Conservation (phyloP, 1,140 invertebrate species). For the Oncopeltus fasciatus region DNA sequence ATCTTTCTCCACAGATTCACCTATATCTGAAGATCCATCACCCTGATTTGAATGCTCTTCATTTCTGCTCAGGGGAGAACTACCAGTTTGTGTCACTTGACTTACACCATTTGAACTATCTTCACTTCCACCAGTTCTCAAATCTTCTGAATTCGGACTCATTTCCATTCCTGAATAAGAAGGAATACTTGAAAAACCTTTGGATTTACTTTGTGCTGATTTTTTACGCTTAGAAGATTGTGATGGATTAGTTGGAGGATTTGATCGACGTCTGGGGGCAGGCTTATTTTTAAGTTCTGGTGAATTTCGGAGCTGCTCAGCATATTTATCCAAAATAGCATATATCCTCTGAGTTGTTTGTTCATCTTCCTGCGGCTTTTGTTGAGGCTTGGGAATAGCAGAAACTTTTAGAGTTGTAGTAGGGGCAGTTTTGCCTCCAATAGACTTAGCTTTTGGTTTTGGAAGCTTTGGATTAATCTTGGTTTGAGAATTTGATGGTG, state of each 20-base stretch:
- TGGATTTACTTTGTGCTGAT: constrained; percentile 41
- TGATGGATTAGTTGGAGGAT: constrained; percentile 54
- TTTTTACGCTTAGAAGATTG: constrained; percentile 58
- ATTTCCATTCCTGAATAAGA: constrained; percentile 27
- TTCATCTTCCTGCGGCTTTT: constrained; percentile 66
- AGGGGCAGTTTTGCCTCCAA: constrained; percentile 35
- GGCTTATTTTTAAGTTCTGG: constrained; percentile 68
- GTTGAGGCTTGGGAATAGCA: constrained; percentile 48
- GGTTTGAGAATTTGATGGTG: constrained; percentile 20
- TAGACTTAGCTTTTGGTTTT: constrained; percentile 31
- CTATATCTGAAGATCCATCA: constrained; percentile 20
- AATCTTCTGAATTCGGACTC: constrained; percentile 25
- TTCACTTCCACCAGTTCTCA: constrained; percentile 25
- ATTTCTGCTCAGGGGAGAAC: constrained; percentile 25
- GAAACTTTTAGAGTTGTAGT: constrained; percentile 42
- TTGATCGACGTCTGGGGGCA: constrained; percentile 53
- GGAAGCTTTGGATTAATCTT: constrained; percentile 24
- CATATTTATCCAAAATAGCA: constrained; percentile 65
- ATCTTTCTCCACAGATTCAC: constrained; percentile 22
- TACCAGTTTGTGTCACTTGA: constrained; percentile 32
- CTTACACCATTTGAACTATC: constrained; percentile 27
- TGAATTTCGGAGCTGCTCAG: constrained; percentile 61
- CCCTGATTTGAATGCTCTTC: constrained; percentile 21
- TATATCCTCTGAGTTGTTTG: constrained; percentile 65
- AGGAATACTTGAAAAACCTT: constrained; percentile 34